phyloP scores from a whole-genome alignment of 30 jellyfish, hydroid and myxozoan genomes.

The Cassiopea andromeda region DNA sequence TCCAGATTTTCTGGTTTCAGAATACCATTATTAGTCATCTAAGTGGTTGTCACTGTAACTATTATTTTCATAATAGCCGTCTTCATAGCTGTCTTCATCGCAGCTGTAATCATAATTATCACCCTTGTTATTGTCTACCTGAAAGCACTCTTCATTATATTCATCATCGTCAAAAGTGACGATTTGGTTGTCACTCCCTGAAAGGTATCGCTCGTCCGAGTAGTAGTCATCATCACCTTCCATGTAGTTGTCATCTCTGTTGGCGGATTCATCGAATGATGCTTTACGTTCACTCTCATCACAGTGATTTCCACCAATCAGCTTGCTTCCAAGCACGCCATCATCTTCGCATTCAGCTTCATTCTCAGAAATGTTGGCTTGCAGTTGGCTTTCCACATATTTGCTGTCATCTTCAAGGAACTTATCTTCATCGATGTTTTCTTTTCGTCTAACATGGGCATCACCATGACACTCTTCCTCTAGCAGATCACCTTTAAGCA shows the following conservation, averaged over 20 bases:
- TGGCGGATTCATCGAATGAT: not conserved
- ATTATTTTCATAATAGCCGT: slow-evolving; percentile 15
- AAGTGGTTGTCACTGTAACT: not conserved
- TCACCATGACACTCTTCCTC: not conserved
- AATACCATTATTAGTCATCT: not conserved
- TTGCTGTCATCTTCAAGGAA: slow-evolving; percentile 2
- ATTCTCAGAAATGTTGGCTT: not conserved
- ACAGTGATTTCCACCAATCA: slow-evolving; percentile 2
- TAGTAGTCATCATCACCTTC: slow-evolving; percentile 1
- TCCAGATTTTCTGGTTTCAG: no score
- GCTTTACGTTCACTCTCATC: slow-evolving; percentile 1
- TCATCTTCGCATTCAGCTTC: slow-evolving; percentile 28
- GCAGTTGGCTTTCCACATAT: not conserved
- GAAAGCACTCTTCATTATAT: not conserved
- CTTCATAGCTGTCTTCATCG: slow-evolving; percentile 1
- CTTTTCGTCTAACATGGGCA: not conserved
- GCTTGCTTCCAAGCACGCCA: not conserved
- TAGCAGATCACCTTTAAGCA: not conserved
- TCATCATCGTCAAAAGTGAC: slow-evolving; percentile 1
- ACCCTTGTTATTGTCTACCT: slow-evolving; percentile 2
- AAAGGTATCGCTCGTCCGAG: not conserved
- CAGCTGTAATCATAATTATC: not conserved
- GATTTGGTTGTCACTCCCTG: not conserved
- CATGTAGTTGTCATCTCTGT: not conserved
- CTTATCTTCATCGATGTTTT: slow-evolving; percentile 20